Evolutionary conservation across 2,113 vertebrate species (phyloP).

Genomic region (Muntiacus muntjak): DNA sequence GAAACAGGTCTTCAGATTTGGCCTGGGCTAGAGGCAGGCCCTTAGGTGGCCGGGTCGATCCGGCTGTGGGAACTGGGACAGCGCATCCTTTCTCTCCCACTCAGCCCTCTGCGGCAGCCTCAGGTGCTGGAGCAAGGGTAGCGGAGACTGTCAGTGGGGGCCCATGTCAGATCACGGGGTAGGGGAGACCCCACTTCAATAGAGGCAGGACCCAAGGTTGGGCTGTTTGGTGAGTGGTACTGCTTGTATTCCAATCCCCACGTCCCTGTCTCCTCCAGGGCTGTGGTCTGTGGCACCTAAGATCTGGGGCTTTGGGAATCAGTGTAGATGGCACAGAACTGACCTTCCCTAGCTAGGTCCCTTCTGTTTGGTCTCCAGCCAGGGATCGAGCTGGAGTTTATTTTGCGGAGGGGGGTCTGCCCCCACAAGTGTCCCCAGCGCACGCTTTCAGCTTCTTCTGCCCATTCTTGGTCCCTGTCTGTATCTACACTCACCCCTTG

Average conservation of each 20-base stretch:
- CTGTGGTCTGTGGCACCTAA: not conserved
- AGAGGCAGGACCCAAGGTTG: not conserved
- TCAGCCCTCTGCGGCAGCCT: not conserved
- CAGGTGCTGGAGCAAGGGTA: not conserved
- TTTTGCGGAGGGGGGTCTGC: not conserved
- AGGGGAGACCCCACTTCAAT: not conserved
- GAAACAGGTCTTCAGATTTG: accelerated
- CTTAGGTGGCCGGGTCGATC: accelerated
- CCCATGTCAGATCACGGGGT: not conserved
- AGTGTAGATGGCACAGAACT: no score
- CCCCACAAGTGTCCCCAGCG: not conserved
- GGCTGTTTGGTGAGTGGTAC: not conserved
- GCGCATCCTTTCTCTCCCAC: not conserved
- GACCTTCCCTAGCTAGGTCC: no score
- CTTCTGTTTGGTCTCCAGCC: not conserved
- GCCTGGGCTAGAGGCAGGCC: not conserved
- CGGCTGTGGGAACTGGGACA: no score
- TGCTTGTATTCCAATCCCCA: not conserved
- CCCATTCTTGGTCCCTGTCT: not conserved
- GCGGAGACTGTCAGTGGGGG: not conserved
- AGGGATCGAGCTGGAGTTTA: not conserved
- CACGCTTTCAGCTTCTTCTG: not conserved
- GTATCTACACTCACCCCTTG: not conserved
- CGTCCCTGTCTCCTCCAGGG: not conserved
- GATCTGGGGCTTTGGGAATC: not conserved